A percentile compares a stretch with the other conserved stretches of the same genome.
Evolutionary conservation across 2,113 vertebrate species (phyloP).

Genomic region (Engraulis encrasicolus): DNA sequence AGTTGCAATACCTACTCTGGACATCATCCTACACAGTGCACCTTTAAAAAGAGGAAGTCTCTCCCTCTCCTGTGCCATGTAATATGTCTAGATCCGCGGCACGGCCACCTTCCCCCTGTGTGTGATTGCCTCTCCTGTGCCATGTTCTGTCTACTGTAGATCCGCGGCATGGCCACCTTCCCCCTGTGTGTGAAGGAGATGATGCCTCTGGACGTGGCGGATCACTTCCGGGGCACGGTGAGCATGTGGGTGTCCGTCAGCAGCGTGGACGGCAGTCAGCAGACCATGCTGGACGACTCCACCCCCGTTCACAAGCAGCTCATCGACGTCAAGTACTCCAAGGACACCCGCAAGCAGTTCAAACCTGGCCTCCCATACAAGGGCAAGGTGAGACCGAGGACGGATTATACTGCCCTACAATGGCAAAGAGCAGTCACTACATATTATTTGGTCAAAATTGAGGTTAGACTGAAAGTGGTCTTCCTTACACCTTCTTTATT

Average conservation of each 20-base stretch:
- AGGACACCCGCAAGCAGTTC: conserved; percentile 91
- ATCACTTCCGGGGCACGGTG: conserved; percentile 89
- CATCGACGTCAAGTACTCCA: conserved; percentile 90
- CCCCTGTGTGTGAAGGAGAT: conserved; percentile 90
- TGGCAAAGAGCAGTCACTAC: too few species aligned
- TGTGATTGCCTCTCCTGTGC: not conserved
- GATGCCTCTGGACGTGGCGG: conserved; percentile 87
- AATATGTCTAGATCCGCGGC: too few species aligned
- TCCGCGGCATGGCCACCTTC: conserved; percentile 83
- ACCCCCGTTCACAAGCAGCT: conserved; percentile 90
- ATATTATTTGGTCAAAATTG: too few species aligned
- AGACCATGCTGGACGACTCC: conserved; percentile 88
- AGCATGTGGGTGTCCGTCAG: conserved; percentile 87
- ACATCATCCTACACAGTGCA: too few species aligned
- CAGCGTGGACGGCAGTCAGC: conserved; percentile 83
- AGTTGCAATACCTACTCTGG: too few species aligned
- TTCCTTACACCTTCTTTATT: too few species aligned
- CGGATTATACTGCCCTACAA: too few species aligned
- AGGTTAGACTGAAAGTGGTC: too few species aligned
- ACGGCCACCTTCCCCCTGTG: too few species aligned
- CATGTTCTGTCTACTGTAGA: conserved; percentile 66
- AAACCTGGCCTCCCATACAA: conserved; percentile 91
- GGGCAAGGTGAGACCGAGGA: conserved; percentile 80
- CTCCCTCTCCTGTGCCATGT: too few species aligned
- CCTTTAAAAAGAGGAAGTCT: too few species aligned